Conservation (phyloP, 2,113 vertebrate genomes). For the Carassius carassius region DNA sequence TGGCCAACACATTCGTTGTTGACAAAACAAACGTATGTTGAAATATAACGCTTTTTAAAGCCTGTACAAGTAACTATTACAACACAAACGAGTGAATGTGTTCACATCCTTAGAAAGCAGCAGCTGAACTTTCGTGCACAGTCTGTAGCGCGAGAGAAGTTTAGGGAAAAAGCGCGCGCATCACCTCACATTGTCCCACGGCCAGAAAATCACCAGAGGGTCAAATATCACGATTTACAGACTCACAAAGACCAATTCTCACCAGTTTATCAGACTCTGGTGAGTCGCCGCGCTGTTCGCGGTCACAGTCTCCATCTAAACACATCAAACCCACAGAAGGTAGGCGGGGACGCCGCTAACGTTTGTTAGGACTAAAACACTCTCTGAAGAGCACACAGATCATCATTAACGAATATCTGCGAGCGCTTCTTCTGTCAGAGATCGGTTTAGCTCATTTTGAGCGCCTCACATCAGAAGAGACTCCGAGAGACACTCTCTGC, state of each 20-base stretch:
- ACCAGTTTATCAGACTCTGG: background rate
- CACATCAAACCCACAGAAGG: slow-evolving; percentile 46
- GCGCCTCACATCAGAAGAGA: background rate
- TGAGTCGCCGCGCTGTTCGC: background rate
- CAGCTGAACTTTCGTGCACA: slow-evolving; percentile 24
- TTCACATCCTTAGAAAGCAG: background rate
- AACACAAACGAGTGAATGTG: background rate
- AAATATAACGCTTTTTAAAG: background rate
- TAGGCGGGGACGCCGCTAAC: slow-evolving; percentile 53
- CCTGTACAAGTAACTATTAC: background rate
- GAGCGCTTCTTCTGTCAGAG: background rate
- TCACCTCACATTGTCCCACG: background rate
- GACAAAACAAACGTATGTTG: background rate
- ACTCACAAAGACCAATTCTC: background rate
- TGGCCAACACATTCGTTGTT: background rate
- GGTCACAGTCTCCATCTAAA: slow-evolving; percentile 6
- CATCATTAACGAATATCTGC: background rate
- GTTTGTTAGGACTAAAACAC: slow-evolving; percentile 26
- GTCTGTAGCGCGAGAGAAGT: slow-evolving; percentile 11
- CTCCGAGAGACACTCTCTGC: slow-evolving; percentile 24
- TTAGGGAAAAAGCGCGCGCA: slow-evolving; percentile 33
- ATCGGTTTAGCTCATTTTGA: background rate
- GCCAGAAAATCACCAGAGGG: background rate
- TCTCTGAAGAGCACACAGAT: background rate
- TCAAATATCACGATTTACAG: background rate